phyloP scores from a whole-genome alignment of 2,113 vertebrate genomes.

The Pagrus major region DNA sequence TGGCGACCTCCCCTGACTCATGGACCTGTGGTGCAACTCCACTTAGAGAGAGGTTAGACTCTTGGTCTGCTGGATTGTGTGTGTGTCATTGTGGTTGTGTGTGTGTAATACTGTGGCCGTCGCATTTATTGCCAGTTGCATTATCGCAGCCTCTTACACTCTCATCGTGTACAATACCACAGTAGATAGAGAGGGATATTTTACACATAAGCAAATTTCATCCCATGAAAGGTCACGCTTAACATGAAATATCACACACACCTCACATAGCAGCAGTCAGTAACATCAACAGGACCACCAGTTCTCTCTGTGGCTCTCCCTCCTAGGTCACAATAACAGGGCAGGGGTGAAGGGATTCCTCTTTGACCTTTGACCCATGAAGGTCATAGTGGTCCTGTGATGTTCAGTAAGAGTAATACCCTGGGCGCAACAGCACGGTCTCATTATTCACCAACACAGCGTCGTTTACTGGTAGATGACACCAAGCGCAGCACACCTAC shows the following conservation, averaged over 20 bases:
- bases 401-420: constrained; percentile 87
- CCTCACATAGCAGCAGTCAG: constrained; percentile 46
- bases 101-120: constrained; percentile 27
- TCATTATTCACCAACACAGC: constrained; percentile 70
- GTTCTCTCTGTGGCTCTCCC: constrained; percentile 50
- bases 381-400: constrained; percentile 82
- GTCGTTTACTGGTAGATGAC: constrained; percentile 63
- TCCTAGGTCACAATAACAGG: constrained; percentile 84
- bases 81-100: constrained; percentile 14
- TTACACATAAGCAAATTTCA: constrained; percentile 45
- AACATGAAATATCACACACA: constrained; percentile 47
- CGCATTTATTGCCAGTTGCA: constrained; percentile 44
- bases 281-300: constrained; percentile 63
- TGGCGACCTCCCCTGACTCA: constrained; percentile 75
- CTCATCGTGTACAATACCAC: constrained; percentile 7
- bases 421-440: constrained; percentile 52
- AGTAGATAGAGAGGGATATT: constrained; percentile 45
- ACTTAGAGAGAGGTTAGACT: constrained; percentile 77
- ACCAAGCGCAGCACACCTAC: constrained; percentile 17
- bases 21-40: constrained; percentile 74
- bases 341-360: constrained; percentile 86
- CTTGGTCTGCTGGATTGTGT: constrained; percentile 49
- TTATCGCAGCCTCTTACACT: constrained; percentile 36
- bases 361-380: constrained; percentile 84
- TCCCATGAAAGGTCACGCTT: constrained; percentile 56